Conservation (phyloP, 2,888 invertebrate species). For the Cerastoderma edule region DNA sequence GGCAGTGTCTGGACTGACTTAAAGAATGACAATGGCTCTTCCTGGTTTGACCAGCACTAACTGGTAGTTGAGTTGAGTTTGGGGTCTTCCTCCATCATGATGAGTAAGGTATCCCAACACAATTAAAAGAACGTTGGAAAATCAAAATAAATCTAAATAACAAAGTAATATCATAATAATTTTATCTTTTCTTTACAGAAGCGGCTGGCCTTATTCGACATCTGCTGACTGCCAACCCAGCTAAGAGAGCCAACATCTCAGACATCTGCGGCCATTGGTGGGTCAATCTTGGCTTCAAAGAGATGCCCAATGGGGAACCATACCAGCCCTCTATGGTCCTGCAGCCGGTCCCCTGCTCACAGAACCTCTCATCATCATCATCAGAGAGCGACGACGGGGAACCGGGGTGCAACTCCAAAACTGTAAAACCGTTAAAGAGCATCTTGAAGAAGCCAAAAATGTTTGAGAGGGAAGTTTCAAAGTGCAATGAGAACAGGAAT, state of each 20-base stretch:
- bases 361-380: slow-evolving; percentile 66
- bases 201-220: slow-evolving; percentile 97
- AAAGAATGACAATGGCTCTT: no score
- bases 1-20: no score
- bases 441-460: slow-evolving; percentile 71
- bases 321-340: slow-evolving; percentile 67
- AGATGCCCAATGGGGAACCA: slow-evolving; percentile 71
- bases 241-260: slow-evolving; percentile 94
- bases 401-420: slow-evolving; percentile 51
- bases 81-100: no score
- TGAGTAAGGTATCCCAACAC: no score
- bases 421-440: slow-evolving; percentile 63
- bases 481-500: slow-evolving; percentile 43
- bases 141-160: no score
- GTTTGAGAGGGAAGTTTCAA: slow-evolving; percentile 29
- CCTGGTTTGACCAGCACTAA: no score
- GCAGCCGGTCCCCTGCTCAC: slow-evolving; percentile 58
- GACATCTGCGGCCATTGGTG: slow-evolving; percentile 98
- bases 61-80: no score
- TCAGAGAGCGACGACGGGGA: slow-evolving; percentile 71
- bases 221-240: slow-evolving; percentile 96
- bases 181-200: slow-evolving; percentile 86
- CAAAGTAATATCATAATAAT: neutral
- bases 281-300: slow-evolving; percentile 88
- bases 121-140: no score